Evolutionary conservation across 2,888 invertebrate species (phyloP), one percentile per base, ranked within the genome.

Genomic region (Torymus tubicola): DNA sequence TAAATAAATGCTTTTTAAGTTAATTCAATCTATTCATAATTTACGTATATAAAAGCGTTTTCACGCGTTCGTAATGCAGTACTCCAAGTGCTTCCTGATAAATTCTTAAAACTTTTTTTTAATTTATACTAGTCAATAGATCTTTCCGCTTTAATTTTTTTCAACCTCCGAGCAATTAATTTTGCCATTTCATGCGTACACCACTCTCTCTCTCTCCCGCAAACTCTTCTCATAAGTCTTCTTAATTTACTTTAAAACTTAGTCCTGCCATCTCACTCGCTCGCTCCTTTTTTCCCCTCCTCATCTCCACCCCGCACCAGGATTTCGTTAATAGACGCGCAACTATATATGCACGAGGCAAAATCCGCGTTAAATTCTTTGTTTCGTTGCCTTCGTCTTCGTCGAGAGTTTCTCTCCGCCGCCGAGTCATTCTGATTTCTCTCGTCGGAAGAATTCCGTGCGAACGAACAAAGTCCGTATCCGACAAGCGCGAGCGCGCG

Each of bases 391-490:
- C 53, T 24, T 64, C 24, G 55, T 60, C 57, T 77, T 72, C 16
- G 31, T 57, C 31, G 31, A 31, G 31, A 31, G 31, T 60, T 60
- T 73, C 72, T 57, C 8, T 2, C 64, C 63, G 2, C 52, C 65
- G 53, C 57, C 76, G 68, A 73, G 80, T 80, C 81, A 75, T 78
- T 80, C 82, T 78, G 72, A 78, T 75, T 70, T 81, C 77, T 80
- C 80, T 78, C 73, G 69, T 53, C 67, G 72, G 67, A 55, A 78
- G 78, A 78, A 78, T 78, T 78, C 67, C 61, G 67, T 72, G 72
- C 72, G 78, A 78, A 78, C 61, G 78, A 78, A 72, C 78, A 72
- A 72, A 72, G 72, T 78, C 78, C 71, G 72, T 61, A 78, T 78
- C 72, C 78, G 72, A 78, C 78, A 72, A 72, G 78, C 72, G 58